phyloP scores from a whole-genome alignment of 2,113 vertebrate genomes.

The Cottus gobio region DNA sequence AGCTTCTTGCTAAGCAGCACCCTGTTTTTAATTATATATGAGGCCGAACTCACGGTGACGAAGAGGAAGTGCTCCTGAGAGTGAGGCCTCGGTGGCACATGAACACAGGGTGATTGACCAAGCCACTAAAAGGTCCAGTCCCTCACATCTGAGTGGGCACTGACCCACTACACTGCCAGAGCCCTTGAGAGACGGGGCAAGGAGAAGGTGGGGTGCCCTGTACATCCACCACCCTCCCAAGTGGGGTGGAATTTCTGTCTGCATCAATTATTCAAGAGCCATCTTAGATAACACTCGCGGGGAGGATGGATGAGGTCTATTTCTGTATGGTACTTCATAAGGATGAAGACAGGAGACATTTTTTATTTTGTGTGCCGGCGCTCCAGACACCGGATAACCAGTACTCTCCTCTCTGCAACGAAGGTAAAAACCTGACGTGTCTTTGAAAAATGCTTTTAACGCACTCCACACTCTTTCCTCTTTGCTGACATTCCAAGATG shows the following conservation, averaged over 20 bases:
- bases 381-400: slow-evolving; percentile 67
- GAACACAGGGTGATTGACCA: slow-evolving; percentile 70
- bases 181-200: slow-evolving; percentile 54
- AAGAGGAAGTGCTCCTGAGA: slow-evolving; percentile 53
- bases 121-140: slow-evolving; percentile 66
- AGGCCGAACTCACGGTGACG: slow-evolving; percentile 68
- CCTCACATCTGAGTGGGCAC: slow-evolving; percentile 65
- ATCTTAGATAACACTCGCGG: slow-evolving; percentile 79
- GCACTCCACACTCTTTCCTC: slow-evolving; percentile 44
- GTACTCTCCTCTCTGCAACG: slow-evolving; percentile 51
- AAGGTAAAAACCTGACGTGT: slow-evolving; percentile 51
- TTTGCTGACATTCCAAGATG: slow-evolving; percentile 59
- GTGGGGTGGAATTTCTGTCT: slow-evolving; percentile 79
- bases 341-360: slow-evolving; percentile 77
- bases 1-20: slow-evolving; percentile 62
- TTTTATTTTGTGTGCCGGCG: slow-evolving; percentile 72
- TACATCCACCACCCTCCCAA: slow-evolving; percentile 69
- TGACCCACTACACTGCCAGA: slow-evolving; percentile 56
- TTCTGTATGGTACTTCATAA: slow-evolving; percentile 82
- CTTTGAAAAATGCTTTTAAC: slow-evolving; percentile 70
- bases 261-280: slow-evolving; percentile 81
- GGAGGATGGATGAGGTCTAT: slow-evolving; percentile 80
- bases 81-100: slow-evolving; percentile 42
- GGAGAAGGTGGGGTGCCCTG: slow-evolving; percentile 65
- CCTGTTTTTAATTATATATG: slow-evolving; percentile 76